Conservation (phyloP, 2,113 vertebrate genomes). For the Cephalopterus ornatus region DNA sequence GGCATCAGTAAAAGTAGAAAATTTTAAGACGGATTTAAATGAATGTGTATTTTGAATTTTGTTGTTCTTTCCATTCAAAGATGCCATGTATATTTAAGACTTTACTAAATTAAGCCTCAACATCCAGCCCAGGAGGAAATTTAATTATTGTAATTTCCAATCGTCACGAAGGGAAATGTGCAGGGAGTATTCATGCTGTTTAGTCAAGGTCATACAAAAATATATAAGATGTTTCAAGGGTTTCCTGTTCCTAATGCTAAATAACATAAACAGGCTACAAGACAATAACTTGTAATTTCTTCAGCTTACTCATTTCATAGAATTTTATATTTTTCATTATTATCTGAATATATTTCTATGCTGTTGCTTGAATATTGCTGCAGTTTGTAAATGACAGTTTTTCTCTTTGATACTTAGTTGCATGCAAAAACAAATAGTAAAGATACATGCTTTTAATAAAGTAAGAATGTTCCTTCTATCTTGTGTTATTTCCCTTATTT, state of each 20-base stretch:
- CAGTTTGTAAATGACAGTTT: not conserved
- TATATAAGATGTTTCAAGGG: not conserved
- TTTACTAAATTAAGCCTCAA: conserved; percentile 12
- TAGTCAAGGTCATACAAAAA: conserved; percentile 18
- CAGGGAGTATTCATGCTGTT: not conserved
- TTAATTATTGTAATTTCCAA: conserved; percentile 20
- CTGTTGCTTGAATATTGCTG: not conserved
- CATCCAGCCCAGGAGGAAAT: conserved; percentile 13
- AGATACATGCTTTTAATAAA: not conserved
- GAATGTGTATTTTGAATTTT: not conserved
- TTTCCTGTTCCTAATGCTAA: not conserved
- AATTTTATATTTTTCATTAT: not conserved
- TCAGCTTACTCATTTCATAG: not conserved
- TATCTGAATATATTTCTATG: not conserved
- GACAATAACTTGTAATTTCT: not conserved
- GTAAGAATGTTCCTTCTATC: not conserved
- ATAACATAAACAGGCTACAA: not conserved
- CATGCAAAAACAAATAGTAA: not conserved
- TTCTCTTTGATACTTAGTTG: not conserved
- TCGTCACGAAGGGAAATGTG: not conserved
- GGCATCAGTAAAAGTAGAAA: not conserved
- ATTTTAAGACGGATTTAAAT: not conserved
- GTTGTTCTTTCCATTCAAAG: not conserved
- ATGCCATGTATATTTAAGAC: not conserved
- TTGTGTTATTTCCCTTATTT: not conserved